Conservation (phyloP, 1,140 invertebrate genomes). For the Diploscapter pachys region DNA sequence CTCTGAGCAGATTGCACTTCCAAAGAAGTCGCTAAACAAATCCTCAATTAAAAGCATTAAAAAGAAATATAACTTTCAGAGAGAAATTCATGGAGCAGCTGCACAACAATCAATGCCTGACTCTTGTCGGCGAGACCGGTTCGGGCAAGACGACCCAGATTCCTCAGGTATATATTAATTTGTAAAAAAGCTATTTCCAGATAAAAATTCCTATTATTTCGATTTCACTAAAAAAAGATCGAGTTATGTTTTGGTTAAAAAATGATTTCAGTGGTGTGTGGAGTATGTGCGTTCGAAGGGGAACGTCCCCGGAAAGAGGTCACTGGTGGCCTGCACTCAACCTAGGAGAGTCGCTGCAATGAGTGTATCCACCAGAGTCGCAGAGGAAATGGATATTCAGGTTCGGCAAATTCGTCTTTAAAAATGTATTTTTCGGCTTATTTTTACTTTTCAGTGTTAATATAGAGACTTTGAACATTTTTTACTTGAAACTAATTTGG, state of each 20-base stretch:
- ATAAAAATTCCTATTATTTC: too few species aligned
- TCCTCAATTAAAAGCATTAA: too few species aligned
- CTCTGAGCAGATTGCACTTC: too few species aligned
- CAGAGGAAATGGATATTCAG: slow-evolving; percentile 97
- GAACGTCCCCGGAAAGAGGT: slow-evolving; percentile 53
- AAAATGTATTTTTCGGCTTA: slow-evolving; percentile 26
- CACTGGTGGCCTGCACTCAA: slow-evolving; percentile 88
- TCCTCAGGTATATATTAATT: slow-evolving; percentile 56
- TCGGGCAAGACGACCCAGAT: slow-evolving; percentile 94
- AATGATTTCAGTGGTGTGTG: slow-evolving; percentile 73
- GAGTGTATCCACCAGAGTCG: slow-evolving; percentile 94
- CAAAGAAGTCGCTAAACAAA: too few species aligned
- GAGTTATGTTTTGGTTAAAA: too few species aligned
- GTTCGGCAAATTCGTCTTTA: slow-evolving; percentile 26
- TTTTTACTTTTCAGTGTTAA: too few species aligned
- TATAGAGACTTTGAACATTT: too few species aligned
- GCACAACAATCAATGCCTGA: slow-evolving; percentile 80
- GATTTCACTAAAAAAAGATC: too few species aligned
- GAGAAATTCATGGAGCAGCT: slow-evolving; percentile 89
- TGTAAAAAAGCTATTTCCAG: too few species aligned
- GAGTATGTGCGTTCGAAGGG: slow-evolving; percentile 70
- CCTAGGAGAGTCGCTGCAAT: slow-evolving; percentile 95
- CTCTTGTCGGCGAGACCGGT: slow-evolving; percentile 90
- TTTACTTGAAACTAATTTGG: too few species aligned
- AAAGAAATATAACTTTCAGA: too few species aligned